Evolutionary conservation across 1,140 invertebrate species (phyloP).

Genomic region (Dreissena rostriformis): DNA sequence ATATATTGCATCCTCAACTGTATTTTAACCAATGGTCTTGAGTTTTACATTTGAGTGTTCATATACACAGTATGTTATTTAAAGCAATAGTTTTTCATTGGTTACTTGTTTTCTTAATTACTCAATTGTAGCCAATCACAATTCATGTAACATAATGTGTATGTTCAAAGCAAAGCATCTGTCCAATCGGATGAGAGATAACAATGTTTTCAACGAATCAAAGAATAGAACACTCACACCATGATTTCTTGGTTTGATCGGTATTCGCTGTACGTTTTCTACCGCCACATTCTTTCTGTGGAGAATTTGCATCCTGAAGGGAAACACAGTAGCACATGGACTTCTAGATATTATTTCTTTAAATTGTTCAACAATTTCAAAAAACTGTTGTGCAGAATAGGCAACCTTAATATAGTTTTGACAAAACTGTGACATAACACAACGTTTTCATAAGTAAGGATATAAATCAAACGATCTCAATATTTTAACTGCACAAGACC

Average conservation of each 20-base stretch:
- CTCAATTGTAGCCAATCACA: not conserved
- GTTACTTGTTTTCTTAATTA: not conserved
- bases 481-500: not conserved
- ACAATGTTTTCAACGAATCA: conserved; percentile 60
- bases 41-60: not conserved
- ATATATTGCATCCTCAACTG: not conserved
- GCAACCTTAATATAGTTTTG: not conserved
- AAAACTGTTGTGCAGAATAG: not conserved
- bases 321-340: too few relatives aligned
- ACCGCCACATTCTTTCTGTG: conserved; percentile 61
- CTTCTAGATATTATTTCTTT: too few relatives aligned
- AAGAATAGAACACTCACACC: conserved; percentile 75
- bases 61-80: not conserved
- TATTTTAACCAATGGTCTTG: not conserved
- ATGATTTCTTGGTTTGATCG: conserved; percentile 69
- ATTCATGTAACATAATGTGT: conserved; percentile 23
- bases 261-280: conserved; percentile 68
- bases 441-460: not conserved
- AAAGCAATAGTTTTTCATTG: not conserved
- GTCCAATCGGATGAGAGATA: conserved; percentile 50
- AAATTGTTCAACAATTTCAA: not conserved
- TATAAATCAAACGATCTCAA: not conserved
- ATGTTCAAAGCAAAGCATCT: conserved; percentile 22
- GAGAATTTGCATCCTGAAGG: conserved; percentile 71
- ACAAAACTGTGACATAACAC: not conserved